Conservation (phyloP, 2,113 vertebrate species). For the Gambusia holbrooki region DNA sequence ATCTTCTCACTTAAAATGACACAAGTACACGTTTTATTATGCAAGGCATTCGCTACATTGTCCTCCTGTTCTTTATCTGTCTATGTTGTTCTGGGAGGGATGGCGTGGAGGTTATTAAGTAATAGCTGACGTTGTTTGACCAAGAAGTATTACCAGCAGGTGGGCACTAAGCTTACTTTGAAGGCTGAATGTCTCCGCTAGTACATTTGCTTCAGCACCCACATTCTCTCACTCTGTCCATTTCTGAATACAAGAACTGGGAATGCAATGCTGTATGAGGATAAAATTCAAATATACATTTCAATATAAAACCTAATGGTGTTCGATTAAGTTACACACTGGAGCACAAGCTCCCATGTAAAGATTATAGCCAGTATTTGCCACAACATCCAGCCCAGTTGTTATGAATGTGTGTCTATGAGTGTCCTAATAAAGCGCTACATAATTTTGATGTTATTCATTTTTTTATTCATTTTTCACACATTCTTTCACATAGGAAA, state of each 20-base stretch:
- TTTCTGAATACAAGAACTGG: neutral
- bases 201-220: slow-evolving; percentile 22
- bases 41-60: slow-evolving; percentile 18
- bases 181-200: slow-evolving; percentile 56
- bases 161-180: slow-evolving; percentile 58
- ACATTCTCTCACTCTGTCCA: slow-evolving; percentile 9
- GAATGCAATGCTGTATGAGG: neutral
- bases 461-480: neutral
- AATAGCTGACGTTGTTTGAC: slow-evolving; percentile 68
- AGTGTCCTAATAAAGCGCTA: too few relatives aligned
- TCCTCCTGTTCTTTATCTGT: slow-evolving; percentile 46
- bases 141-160: slow-evolving; percentile 52
- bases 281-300: neutral
- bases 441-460: too few relatives aligned
- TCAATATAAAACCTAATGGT: neutral
- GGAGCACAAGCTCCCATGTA: neutral
- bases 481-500: too few relatives aligned
- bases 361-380: neutral
- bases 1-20: slow-evolving; percentile 15
- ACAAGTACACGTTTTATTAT: slow-evolving; percentile 20
- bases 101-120: slow-evolving; percentile 68
- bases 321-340: neutral
- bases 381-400: neutral
- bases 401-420: neutral
- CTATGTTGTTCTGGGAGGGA: slow-evolving; percentile 43